Evolutionary conservation across 2,888 invertebrate genomes (phyloP), one percentile per base, ranked within the genome.

Genomic region (Myopa tessellatipennis): DNA sequence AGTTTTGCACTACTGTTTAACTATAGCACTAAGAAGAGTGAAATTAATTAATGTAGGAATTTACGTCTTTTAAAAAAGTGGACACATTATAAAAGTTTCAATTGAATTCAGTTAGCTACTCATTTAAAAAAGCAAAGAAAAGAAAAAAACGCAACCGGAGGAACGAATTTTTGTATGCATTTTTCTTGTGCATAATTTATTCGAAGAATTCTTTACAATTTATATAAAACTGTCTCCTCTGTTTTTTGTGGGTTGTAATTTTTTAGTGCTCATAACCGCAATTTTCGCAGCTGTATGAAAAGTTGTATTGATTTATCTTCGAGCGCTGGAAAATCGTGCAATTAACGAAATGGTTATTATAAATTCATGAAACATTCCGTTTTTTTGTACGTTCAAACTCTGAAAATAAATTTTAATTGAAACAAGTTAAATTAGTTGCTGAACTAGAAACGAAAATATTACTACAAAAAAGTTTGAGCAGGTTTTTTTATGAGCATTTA

Each of bases 261-360:
- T 26, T 26, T 26, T 26, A 26, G 26, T 26, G 1, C 3, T 8
- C 14, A 14, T 50, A 50, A 8, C 50, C 3, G 50, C 50, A 50
- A 50, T 50, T 50, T 50, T 50, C 50, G 50, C 50, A 10, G 50
- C 50, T 50, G 26, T 26, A 1, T 26, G 50, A 50, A 50, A 50
- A 50, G 50, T 34, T 61, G 26, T 73, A 73, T 73, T 73, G 73
- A 73, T 73, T 73, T 73, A 73, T 73, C 73, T 73, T 45, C 63
- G 61, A 60, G 60, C 71, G 6, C 55, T 4, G n/a, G 34, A 55
- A 58, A 71, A 71, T 71, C 52, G 71, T 34, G 61, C 73, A 73
- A 73, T 73, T 73, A 73, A 61, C 45, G 10, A 73, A 73, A 73
- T 73, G 73, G 73, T 50, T 61, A 73, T 73, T 73, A 73, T 63